Base-by-base conservation (phyloP, 2,888 invertebrate species). In the Oscheius myriophilus region DNA sequence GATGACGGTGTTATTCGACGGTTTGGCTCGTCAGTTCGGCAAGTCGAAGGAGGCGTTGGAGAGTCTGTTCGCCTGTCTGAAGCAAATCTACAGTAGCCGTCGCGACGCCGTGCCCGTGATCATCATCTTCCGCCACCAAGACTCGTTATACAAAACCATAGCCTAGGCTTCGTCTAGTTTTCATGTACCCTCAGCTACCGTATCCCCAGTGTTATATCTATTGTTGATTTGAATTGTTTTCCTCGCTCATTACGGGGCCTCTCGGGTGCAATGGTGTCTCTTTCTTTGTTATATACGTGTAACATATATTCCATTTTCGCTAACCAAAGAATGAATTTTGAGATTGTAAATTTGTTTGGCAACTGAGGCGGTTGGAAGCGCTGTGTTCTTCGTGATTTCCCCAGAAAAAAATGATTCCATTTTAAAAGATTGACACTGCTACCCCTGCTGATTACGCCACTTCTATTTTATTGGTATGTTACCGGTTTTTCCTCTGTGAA, bases 1-100 rank as follows among this genome's bases (percentile, higher is more conserved):
- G 55, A 25, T 65, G 45, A 16, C 25, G 1, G 6, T 3, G 16
- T 23, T 65, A 3, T 55, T 65, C 21, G 55, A 65, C 45, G 26
- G 45, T 16, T 43, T 65, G 12, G 9, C 55, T 1, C 54, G 55
- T 26, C 65, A 55, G 18, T 49, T 7, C 23, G 65, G 65, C 16
- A 65, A 65, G 45, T 41, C 55, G 12, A 65, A 65, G 26, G 55
- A 55, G 21, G 54, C 45, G 2, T 33, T 65, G 55, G 65, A 65
- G 39, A 43, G 33, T 57, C 46, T 65, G 18, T 65, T 55, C 57
- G 33, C 7, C 1, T 26, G 43, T 42, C 46, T 65, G 45, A 33
- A 33, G 45, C 65, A 54, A n/a, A 23, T 65, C 18, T 42, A 43
- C 21, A 43, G 54, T 0, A 43, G 54, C 26, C 43, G 49, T 6